These are phyloP conservation scores for Aeoliscus strigatus DNA, from an alignment of 2,797 vertebrate species.

Conservation along the genomic window DNA sequence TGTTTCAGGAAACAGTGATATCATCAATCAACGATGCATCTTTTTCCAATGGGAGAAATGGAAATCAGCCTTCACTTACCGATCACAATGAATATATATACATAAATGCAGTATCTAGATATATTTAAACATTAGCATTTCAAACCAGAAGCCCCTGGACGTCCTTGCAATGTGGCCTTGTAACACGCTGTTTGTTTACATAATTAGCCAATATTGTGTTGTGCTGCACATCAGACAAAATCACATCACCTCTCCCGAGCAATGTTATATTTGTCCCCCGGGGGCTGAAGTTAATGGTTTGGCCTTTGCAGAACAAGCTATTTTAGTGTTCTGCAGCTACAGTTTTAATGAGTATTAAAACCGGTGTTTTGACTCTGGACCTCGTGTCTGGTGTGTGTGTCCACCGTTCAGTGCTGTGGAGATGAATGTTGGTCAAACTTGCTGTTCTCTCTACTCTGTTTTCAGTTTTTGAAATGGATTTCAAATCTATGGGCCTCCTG, in stretches of 20 bases:
- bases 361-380: conserved; percentile 46
- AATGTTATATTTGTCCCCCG: conserved; percentile 50
- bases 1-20: not conserved
- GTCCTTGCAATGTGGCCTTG: conserved; percentile 54
- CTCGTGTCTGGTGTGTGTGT: no score
- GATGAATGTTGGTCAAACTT: no score
- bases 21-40: not conserved
- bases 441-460: no score
- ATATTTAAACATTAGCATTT: conserved; percentile 4
- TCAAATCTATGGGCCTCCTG: no score
- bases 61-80: no score
- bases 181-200: conserved; percentile 30
- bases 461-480: no score
- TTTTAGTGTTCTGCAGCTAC: conserved; percentile 64
- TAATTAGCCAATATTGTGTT: conserved; percentile 49
- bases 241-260: conserved; percentile 46
- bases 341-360: conserved; percentile 69
- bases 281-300: conserved; percentile 54
- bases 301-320: conserved; percentile 50
- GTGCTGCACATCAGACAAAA: conserved; percentile 49
- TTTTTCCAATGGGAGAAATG: not conserved
- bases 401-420: no score
- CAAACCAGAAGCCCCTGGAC: conserved; percentile 8
- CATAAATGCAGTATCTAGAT: no score
- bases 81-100: not conserved